Percentiles rank a stretch among this genome's conserved stretches.
Conservation (phyloP, 2,888 invertebrate species). For the Rhogogaster chlorosoma region DNA sequence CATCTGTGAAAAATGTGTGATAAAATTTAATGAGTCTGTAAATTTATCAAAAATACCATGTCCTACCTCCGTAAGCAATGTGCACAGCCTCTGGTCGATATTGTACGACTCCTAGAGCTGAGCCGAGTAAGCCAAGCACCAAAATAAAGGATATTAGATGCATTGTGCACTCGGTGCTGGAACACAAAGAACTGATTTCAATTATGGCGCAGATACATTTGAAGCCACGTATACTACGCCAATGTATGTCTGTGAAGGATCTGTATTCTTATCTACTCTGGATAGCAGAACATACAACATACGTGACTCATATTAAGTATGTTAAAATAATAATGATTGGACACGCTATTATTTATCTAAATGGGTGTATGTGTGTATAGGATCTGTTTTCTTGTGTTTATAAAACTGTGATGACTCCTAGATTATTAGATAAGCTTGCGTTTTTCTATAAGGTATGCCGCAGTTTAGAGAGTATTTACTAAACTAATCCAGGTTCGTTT, state of each 20-base stretch:
- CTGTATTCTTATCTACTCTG: background rate
- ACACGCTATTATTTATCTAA: background rate
- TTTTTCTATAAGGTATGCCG: background rate
- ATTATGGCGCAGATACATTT: background rate
- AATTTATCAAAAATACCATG: slow-evolving; percentile 36
- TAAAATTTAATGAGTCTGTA: background rate
- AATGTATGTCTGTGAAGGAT: background rate
- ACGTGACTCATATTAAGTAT: slow-evolving; percentile 8
- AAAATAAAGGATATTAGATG: background rate
- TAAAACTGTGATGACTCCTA: background rate
- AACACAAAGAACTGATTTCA: slow-evolving; percentile 27
- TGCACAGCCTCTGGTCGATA: slow-evolving; percentile 86
- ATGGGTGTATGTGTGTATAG: background rate
- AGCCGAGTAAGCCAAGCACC: background rate
- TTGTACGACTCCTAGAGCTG: slow-evolving; percentile 60
- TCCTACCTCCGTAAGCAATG: slow-evolving; percentile 82
- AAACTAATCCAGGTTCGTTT: background rate
- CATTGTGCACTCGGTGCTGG: background rate
- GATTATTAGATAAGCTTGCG: background rate
- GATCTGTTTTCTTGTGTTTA: background rate
- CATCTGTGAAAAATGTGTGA: slow-evolving; percentile 77
- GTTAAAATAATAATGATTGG: background rate
- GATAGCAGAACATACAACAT: background rate
- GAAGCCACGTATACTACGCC: background rate
- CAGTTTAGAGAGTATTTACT: background rate